Percentiles rank a stretch among this genome's conserved stretches.
Conservation (phyloP, 2,797 vertebrate genomes). For the Serranus cabrilla region DNA sequence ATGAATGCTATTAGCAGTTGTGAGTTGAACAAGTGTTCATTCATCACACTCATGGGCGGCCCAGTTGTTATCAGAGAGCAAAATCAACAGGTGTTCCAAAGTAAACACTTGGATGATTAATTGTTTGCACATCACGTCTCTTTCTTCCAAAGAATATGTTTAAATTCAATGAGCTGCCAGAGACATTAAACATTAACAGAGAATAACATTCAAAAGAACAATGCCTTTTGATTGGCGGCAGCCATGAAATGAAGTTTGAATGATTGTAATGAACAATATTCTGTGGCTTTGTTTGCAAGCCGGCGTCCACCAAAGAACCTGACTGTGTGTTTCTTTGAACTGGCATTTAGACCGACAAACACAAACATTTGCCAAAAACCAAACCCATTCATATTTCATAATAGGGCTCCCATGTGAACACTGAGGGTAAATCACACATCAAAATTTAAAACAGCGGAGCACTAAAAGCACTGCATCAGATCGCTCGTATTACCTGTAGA, state of each 20-base stretch:
- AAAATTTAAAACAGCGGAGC: constrained; percentile 67
- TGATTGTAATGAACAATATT: constrained; percentile 75
- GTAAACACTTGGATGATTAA: constrained; percentile 76
- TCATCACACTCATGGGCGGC: constrained; percentile 51
- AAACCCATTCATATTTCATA: constrained; percentile 80
- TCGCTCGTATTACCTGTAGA: constrained; percentile 59
- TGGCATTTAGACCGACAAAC: constrained; percentile 75
- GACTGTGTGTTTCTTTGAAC: constrained; percentile 76
- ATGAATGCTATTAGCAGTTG: constrained; percentile 15
- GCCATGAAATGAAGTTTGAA: constrained; percentile 74
- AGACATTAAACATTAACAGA: constrained; percentile 77
- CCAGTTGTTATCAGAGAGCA: constrained; percentile 47
- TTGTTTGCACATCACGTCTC: constrained; percentile 54
- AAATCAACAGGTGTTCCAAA: constrained; percentile 73
- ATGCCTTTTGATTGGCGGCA: constrained; percentile 73
- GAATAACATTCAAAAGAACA: constrained; percentile 66
- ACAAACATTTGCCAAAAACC: constrained; percentile 78
- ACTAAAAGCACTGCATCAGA: constrained; percentile 50
- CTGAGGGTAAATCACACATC: constrained; percentile 74
- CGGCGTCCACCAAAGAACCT: constrained; percentile 54
- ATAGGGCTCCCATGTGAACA: constrained; percentile 69
- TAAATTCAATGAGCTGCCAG: constrained; percentile 42
- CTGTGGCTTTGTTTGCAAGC: constrained; percentile 75
- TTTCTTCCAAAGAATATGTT: constrained; percentile 48
- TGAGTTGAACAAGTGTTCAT: constrained; percentile 32